Conservation (phyloP, 2,888 invertebrate species). For the Caenorhabditis sulstoni region DNA sequence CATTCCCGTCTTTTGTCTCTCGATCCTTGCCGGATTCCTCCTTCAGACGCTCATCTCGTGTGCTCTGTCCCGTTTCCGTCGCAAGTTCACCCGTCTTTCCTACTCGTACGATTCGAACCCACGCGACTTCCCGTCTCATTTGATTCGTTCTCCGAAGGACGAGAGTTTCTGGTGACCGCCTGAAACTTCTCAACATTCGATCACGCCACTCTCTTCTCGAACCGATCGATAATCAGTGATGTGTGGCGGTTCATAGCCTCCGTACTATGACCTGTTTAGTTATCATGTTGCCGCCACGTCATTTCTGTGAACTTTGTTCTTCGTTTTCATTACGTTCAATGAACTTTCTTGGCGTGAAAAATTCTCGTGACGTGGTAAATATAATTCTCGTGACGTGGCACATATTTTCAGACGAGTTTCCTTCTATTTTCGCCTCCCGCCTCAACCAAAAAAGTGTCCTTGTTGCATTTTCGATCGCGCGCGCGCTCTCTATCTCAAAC, state of each 20-base stretch:
- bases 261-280: neutral
- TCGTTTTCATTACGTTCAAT: neutral
- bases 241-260: neutral
- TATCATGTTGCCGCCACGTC: slow-evolving; percentile 1
- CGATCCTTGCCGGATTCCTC: slow-evolving; percentile 39
- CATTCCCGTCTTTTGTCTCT: slow-evolving; percentile 33
- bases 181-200: slow-evolving; percentile 10
- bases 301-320: neutral
- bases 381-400: slow-evolving; percentile 2
- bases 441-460: neutral
- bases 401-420: neutral
- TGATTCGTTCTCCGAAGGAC: slow-evolving; percentile 51
- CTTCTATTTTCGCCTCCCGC: neutral
- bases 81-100: slow-evolving; percentile 5
- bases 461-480: slow-evolving; percentile 4
- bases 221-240: slow-evolving; percentile 7
- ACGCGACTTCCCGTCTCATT: slow-evolving; percentile 37
- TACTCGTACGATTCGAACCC: slow-evolving; percentile 45
- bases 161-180: slow-evolving; percentile 40
- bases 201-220: slow-evolving; percentile 26
- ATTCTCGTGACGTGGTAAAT: neutral
- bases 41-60: slow-evolving; percentile 30
- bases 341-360: neutral
- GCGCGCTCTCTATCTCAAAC: slow-evolving; percentile 5
- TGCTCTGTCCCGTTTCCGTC: slow-evolving; percentile 9